Conservation (phyloP, 2,797 vertebrate species). For the Delichon dasypus region DNA sequence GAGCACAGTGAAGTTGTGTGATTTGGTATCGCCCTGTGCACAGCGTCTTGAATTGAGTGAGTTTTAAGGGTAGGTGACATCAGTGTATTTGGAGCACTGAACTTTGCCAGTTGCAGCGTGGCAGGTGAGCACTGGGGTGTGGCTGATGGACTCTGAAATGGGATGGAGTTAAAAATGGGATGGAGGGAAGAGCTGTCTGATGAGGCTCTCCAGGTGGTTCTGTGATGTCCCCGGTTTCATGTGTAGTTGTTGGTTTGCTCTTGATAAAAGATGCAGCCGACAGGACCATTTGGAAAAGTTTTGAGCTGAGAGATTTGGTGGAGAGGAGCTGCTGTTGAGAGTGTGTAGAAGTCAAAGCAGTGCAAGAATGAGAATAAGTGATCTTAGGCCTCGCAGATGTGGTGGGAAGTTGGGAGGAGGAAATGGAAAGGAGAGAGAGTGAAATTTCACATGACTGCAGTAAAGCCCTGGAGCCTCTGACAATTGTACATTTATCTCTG, state of each 20-base stretch:
- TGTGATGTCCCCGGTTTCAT: rapidly evolving
- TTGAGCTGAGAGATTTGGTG: neutral
- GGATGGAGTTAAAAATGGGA: neutral
- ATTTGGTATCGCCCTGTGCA: neutral
- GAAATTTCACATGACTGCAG: neutral
- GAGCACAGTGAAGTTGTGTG: rapidly evolving
- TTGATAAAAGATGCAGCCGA: neutral
- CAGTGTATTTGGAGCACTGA: neutral
- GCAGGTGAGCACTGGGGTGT: neutral
- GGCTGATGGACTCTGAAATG: neutral
- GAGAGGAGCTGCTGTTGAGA: neutral
- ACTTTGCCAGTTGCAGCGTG: neutral
- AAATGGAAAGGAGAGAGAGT: neutral
- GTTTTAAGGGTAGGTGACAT: neutral
- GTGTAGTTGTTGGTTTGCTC: neutral
- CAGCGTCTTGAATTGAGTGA: rapidly evolving
- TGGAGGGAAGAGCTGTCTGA: neutral
- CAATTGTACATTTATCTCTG: neutral
- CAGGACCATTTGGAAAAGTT: neutral
- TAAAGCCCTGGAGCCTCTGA: neutral
- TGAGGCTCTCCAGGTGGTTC: neutral
- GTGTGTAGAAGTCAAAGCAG: neutral
- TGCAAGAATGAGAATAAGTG: neutral
- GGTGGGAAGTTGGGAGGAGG: neutral
- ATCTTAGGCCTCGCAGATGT: neutral